These are phyloP conservation scores for Kryptopterus vitreolus DNA, from an alignment of 2,797 vertebrate species.

Conservation along the genomic window DNA sequence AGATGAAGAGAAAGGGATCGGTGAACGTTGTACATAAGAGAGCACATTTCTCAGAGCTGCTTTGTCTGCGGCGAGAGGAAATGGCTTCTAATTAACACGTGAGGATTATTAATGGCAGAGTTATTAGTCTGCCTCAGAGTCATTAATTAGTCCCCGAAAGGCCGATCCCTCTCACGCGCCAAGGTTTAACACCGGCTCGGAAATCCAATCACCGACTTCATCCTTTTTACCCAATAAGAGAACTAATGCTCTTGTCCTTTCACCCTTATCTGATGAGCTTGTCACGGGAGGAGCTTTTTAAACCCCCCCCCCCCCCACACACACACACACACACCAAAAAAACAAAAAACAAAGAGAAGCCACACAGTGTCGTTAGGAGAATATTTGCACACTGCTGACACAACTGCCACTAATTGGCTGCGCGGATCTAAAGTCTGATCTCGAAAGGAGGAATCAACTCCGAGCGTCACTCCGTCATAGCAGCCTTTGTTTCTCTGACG, in stretches of 20 bases:
- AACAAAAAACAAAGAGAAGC: constrained; percentile 8
- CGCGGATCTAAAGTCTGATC: neutral
- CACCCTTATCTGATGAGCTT: constrained; percentile 29
- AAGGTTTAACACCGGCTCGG: constrained; percentile 62
- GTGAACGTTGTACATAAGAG: neutral
- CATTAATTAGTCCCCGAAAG: constrained; percentile 77
- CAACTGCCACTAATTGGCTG: constrained; percentile 10
- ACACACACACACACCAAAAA: too few species aligned
- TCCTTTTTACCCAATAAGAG: constrained; percentile 43
- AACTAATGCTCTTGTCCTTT: constrained; percentile 41
- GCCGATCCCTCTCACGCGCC: constrained; percentile 62
- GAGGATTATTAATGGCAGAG: constrained; percentile 69
- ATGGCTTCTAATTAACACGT: constrained; percentile 67
- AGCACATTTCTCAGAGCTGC: constrained; percentile 21
- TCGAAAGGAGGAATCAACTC: constrained; percentile 1
- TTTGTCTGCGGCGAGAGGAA: constrained; percentile 50
- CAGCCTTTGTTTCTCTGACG: too few species aligned
- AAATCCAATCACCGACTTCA: constrained; percentile 55
- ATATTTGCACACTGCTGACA: constrained; percentile 38
- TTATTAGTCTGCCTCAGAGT: constrained; percentile 73
- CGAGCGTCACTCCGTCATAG: too few species aligned
- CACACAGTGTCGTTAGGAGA: constrained; percentile 37
- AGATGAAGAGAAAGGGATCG: neutral
- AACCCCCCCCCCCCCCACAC: too few species aligned
- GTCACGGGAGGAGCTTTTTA: constrained; percentile 34